Evolutionary conservation across 2,888 invertebrate genomes (phyloP).

Genomic region (Hipparchia sbordonii): DNA sequence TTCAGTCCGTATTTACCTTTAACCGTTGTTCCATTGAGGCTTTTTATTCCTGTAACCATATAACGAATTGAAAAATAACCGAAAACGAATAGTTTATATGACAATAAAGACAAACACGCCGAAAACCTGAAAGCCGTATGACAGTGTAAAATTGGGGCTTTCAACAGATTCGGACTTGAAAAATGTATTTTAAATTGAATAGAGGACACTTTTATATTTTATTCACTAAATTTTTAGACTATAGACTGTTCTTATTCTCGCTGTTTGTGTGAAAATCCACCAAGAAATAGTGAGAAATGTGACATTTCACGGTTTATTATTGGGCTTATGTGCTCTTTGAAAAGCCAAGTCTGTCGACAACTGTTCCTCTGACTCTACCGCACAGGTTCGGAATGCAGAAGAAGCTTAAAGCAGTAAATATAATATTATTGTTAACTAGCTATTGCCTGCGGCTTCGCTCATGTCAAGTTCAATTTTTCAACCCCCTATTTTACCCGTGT

Average conservation of each 20-base stretch:
- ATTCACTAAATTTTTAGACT: conserved; percentile 18
- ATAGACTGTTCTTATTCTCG: conserved; percentile 1
- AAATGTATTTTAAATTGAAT: conserved; percentile 36
- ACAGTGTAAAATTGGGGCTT: conserved; percentile 34
- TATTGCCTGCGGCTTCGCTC: no score
- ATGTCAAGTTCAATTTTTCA: no score
- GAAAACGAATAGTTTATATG: conserved; percentile 21
- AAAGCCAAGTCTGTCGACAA: no score
- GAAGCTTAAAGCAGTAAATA: no score
- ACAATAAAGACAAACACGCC: conserved; percentile 25
- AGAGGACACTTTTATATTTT: conserved; percentile 25
- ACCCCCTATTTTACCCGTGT: no score
- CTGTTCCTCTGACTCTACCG: no score
- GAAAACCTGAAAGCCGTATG: conserved; percentile 28
- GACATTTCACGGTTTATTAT: neutral
- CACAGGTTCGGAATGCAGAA: no score
- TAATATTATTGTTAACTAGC: no score
- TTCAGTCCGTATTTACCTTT: no score
- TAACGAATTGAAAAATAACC: conserved; percentile 32
- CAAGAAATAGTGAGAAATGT: neutral
- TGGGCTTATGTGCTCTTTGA: neutral
- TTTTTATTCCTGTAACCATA: neutral
- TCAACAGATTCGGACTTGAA: conserved; percentile 32
- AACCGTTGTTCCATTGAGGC: no score
- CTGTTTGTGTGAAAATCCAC: conserved; percentile 1